These are phyloP conservation scores for Diglossa brunneiventris DNA, from an alignment of 2,113 vertebrate species.

Conservation along the genomic window DNA sequence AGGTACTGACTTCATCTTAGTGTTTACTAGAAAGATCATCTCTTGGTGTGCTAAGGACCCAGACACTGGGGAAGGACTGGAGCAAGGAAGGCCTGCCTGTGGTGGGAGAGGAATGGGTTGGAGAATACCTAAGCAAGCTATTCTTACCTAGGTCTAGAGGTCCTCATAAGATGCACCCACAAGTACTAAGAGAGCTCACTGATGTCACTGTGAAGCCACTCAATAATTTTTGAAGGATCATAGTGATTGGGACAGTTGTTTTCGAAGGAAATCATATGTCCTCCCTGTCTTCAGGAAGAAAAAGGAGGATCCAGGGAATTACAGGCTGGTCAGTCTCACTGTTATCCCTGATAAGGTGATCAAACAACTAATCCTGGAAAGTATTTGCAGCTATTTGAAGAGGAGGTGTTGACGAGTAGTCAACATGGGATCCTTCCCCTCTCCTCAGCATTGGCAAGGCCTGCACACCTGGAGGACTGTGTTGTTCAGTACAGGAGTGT, in stretches of 20 bases:
- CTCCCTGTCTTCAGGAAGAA: neutral
- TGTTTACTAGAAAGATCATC: neutral
- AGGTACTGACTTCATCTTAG: neutral
- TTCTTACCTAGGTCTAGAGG: neutral
- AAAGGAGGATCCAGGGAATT: neutral
- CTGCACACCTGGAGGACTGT: neutral
- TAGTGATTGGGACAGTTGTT: neutral
- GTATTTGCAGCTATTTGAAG: neutral
- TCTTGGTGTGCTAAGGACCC: neutral
- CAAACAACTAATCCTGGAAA: neutral
- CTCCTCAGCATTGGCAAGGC: neutral
- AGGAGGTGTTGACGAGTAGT: neutral
- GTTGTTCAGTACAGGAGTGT: neutral
- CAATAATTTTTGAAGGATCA: neutral
- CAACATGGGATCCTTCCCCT: neutral
- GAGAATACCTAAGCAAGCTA: neutral
- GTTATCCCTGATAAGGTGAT: neutral
- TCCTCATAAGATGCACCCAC: neutral
- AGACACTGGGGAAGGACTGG: neutral
- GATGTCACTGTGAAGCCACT: neutral
- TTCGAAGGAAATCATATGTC: neutral
- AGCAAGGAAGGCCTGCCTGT: neutral
- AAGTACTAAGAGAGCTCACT: neutral
- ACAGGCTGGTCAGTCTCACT: neutral
- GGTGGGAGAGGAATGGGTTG: neutral